Conservation (phyloP, 1,140 invertebrate genomes). For the Trialeurodes vaporariorum region DNA sequence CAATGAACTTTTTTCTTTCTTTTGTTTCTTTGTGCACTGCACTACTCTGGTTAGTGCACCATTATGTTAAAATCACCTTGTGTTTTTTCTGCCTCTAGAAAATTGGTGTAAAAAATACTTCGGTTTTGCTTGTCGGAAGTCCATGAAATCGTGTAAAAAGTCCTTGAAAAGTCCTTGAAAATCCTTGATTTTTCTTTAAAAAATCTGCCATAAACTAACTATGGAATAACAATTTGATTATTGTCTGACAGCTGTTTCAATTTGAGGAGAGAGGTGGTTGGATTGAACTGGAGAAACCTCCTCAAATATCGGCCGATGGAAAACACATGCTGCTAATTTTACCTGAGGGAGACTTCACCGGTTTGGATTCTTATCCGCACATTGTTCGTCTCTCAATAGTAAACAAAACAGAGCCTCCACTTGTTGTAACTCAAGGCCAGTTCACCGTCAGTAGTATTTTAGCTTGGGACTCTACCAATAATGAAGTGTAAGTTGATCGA, state of each 20-base stretch:
- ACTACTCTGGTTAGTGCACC: too few relatives aligned
- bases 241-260: constrained; percentile 30
- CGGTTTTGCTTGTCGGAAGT: too few relatives aligned
- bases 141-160: too few relatives aligned
- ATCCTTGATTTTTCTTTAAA: too few relatives aligned
- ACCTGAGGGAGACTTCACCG: constrained; percentile 44
- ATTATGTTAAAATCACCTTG: too few relatives aligned
- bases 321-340: constrained; percentile 44
- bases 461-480: constrained; percentile 54
- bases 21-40: too few relatives aligned
- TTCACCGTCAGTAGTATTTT: constrained; percentile 69
- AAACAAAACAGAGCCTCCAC: constrained; percentile 34
- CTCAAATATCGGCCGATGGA: constrained; percentile 43
- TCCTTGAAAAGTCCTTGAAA: too few relatives aligned
- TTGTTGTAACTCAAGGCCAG: constrained; percentile 60
- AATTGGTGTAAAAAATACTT: too few relatives aligned
- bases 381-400: constrained; percentile 41
- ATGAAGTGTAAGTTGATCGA: constrained; percentile 49
- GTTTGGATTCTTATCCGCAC: constrained; percentile 50
- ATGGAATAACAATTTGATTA: too few relatives aligned
- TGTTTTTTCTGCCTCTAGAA: too few relatives aligned
- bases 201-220: too few relatives aligned
- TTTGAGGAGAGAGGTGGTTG: constrained; percentile 48
- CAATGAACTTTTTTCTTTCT: too few relatives aligned
- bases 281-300: constrained; percentile 50